Evolutionary conservation across 2,797 vertebrate genomes (phyloP).

Genomic region (Hapalemur alaotrensis): DNA sequence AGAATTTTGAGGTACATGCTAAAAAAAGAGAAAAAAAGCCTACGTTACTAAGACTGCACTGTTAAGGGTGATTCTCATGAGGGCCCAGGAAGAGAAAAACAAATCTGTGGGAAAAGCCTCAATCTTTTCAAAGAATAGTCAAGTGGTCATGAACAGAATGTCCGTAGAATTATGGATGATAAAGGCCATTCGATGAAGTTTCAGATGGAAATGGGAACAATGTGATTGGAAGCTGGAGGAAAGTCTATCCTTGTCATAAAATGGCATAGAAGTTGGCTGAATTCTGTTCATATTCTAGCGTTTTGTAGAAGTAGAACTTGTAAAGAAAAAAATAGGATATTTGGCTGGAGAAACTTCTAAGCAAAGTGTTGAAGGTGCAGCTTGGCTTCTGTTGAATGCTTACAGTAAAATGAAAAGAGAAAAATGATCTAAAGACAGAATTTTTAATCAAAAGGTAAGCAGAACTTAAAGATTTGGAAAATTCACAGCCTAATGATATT

Average conservation of each 20-base stretch:
- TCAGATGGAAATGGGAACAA: background rate
- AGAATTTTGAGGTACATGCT: background rate
- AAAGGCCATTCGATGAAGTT: background rate
- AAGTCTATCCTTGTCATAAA: background rate
- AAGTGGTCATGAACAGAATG: background rate
- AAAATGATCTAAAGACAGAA: background rate
- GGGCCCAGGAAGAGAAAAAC: background rate
- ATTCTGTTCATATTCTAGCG: background rate
- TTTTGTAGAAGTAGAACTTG: background rate
- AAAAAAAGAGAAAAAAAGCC: background rate
- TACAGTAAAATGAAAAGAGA: background rate
- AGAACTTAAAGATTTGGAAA: background rate
- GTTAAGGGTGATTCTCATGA: background rate
- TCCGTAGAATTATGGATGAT: background rate
- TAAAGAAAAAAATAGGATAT: background rate
- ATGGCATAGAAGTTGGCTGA: background rate
- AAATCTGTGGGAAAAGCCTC: background rate
- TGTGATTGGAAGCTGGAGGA: background rate
- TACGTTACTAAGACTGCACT: background rate
- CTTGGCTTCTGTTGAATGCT: background rate
- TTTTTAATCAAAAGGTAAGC: background rate
- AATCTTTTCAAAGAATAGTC: background rate
- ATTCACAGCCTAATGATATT: background rate
- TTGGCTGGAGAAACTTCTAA: background rate
- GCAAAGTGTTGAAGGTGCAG: background rate